Evolutionary conservation across 2,797 vertebrate species (phyloP), one percentile per base, ranked within the genome.

Genomic region (Pelodytes ibericus): DNA sequence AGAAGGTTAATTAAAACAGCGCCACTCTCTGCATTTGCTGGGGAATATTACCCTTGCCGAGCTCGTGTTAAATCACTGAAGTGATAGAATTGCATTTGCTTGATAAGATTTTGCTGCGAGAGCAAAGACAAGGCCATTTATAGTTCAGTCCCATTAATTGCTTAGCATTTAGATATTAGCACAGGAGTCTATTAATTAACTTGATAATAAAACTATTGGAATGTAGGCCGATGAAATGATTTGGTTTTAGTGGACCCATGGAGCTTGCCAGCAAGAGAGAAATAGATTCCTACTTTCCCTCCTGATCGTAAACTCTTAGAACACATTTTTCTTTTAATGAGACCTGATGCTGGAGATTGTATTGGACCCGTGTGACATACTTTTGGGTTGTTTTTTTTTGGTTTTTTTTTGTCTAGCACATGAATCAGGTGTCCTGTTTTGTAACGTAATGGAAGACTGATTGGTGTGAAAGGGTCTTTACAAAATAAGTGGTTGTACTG

Each of bases 101-200:
- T 83, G 84, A 81, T 89, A 89, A 85, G 84, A 83, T 87, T 87
- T 83, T 85, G 81, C 82, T 84, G 85, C 80, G 82, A 88, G 85
- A 88, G 82, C 87, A 86, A 87, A 89, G 83, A 82, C 71, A 82
- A 86, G 85, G 80, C 81, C 85, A 81, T 89, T 89, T 89, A 91
- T 92, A 94, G 93, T 94, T 94, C 91, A 90, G 86, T 93, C 90
- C 87, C 91, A 94, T 92, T 95, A 94, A 94, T 94, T 94, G 89
- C 90, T 92, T 91, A 92, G 86, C 91, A 94, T 95, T 94, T 94
- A 91, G 92, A 91, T 94, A 93, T 92, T 93, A 92, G 89, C 71
- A 86, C 85, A 90, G 88, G 88, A 92, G 85, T 90, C 87, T 80
- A 62, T 94, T 95, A 95, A 93, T 95, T 93, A 95, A 91, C 89